Conservation (phyloP, 2,113 vertebrate genomes). For the Paralichthys olivaceus region DNA sequence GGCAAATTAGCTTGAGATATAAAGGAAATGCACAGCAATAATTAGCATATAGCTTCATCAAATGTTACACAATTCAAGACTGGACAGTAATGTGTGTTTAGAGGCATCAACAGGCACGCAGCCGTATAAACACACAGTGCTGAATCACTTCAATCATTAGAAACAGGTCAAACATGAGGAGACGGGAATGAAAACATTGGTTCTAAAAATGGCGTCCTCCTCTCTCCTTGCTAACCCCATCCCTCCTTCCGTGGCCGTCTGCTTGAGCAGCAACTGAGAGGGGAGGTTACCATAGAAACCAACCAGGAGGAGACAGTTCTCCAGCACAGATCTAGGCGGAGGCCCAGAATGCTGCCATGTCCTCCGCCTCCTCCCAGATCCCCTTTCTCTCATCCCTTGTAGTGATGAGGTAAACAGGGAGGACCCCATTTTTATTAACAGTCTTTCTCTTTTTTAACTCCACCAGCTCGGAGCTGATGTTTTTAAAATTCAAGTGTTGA, state of each 20-base stretch:
- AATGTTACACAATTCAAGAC: background rate
- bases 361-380: slow-evolving; percentile 21
- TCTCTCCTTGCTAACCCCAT: slow-evolving; percentile 4
- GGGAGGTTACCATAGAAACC: slow-evolving; percentile 75
- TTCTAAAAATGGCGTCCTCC: slow-evolving; percentile 67
- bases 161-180: slow-evolving; percentile 34
- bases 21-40: background rate
- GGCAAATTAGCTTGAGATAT: background rate
- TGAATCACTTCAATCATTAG: slow-evolving; percentile 18
- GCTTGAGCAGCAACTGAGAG: slow-evolving; percentile 39
- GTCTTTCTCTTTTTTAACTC: too few relatives aligned
- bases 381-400: slow-evolving; percentile 18
- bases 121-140: background rate
- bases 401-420: slow-evolving; percentile 66
- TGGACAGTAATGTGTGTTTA: background rate
- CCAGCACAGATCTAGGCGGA: slow-evolving; percentile 49
- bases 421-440: slow-evolving; percentile 30
- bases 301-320: slow-evolving; percentile 53
- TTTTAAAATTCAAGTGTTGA: too few relatives aligned
- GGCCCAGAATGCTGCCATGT: slow-evolving; percentile 40
- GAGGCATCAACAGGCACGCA: background rate
- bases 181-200: slow-evolving; percentile 45
- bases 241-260: slow-evolving; percentile 43
- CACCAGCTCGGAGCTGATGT: background rate
- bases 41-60: background rate